These are phyloP conservation scores for Todus mexicanus DNA, from an alignment of 2,797 vertebrate species.

Conservation along the genomic window DNA sequence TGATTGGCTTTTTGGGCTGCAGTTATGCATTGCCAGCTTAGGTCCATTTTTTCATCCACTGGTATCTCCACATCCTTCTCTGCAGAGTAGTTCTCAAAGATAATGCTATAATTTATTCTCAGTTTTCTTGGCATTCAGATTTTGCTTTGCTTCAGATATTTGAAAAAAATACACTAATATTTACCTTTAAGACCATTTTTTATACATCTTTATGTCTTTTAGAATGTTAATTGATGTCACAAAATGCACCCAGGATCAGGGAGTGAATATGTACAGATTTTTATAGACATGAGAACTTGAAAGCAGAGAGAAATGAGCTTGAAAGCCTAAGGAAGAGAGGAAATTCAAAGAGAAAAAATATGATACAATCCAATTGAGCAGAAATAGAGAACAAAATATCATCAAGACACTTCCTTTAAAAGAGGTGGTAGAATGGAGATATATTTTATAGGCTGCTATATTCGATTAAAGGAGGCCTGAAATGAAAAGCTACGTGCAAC, in stretches of 20 bases:
- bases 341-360: not conserved
- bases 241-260: not conserved
- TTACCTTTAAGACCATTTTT: not conserved
- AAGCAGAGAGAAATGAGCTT: not conserved
- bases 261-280: not conserved
- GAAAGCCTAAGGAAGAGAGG: not conserved
- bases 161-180: not conserved
- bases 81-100: not conserved
- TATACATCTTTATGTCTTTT: not conserved
- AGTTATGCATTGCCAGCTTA: not conserved
- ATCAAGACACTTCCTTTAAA: slow-evolving; percentile 25
- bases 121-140: not conserved
- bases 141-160: not conserved
- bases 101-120: not conserved
- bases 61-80: not conserved
- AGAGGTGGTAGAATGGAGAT: not conserved
- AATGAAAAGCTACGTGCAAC: slow-evolving; percentile 4
- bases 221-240: not conserved
- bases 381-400: slow-evolving; percentile 24
- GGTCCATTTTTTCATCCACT: not conserved
- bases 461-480: slow-evolving; percentile 11
- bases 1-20: not conserved
- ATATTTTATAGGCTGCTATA: not conserved
- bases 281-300: not conserved
- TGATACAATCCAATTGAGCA: not conserved